Evolutionary conservation across 2,888 invertebrate species (phyloP), one percentile per base, ranked within the genome.

Genomic region (Morinoia aosen): DNA sequence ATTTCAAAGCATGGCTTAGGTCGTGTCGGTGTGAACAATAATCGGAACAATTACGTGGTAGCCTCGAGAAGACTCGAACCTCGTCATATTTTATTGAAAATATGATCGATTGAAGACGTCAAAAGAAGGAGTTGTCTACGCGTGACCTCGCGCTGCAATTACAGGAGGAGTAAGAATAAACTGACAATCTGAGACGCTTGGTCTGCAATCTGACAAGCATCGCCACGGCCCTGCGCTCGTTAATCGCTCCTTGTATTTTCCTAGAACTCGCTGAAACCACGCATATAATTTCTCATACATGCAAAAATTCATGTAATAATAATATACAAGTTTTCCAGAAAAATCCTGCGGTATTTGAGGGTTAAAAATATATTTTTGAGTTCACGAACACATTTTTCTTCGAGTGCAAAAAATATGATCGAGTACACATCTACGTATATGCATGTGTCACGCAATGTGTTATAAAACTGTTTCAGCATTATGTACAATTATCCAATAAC

Each of bases 41-140:
- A 76, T 76, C 76, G 10, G 19, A 76, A 76, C 76, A 8, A 76
- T 76, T 76, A 76, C 76, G 33, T 76, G 33, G 76, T 76, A 76
- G 33, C 76, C 12, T 3, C 33, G 76, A 76, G 76, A 76, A 76
- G 25, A 76, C 76, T 76, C 25, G 2, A 76, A 33, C 76, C 76
- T 76, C 76, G 19, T 33, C 25, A 76, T 76, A 76, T 76, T 76
- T 76, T 76, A 76, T 76, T 76, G 76, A 76, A 76, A 76, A 76
- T 76, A 76, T 76, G 76, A 76, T 76, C 76, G 76, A 76, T 76
- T 76, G 76, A 76, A 76, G 76, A 76, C 76, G 76, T 76, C 76
- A 19, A 76, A 76, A 76, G 25, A 33, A 76, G 76, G 76, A 76
- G 76, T 33, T 76, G 33, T 76, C 25, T 76, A 76, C 76, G 76